Evolutionary conservation across 2,113 vertebrate species (phyloP).

Genomic region (Paradoxurus hermaphroditus): DNA sequence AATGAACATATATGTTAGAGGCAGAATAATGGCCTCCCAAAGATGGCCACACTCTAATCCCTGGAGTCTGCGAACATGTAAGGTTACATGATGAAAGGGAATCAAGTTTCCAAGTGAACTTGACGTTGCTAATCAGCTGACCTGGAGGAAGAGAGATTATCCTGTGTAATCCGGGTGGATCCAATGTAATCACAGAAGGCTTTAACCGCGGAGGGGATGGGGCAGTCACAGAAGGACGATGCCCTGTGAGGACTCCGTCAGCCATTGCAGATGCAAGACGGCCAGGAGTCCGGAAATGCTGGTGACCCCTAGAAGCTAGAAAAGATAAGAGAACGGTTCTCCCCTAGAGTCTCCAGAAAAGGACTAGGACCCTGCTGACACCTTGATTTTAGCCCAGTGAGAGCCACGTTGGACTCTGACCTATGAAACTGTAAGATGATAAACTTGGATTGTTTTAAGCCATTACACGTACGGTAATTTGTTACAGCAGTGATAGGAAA

Average conservation of each 20-base stretch:
- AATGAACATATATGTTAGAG: neutral
- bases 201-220: neutral
- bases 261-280: neutral
- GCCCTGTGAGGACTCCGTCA: neutral
- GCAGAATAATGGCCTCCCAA: neutral
- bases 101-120: neutral
- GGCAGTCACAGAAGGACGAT: neutral
- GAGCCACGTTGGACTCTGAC: neutral
- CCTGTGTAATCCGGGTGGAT: neutral
- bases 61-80: neutral
- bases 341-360: neutral
- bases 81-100: neutral
- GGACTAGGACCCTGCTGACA: neutral
- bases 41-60: neutral
- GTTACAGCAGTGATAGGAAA: neutral
- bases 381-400: neutral
- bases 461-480: neutral
- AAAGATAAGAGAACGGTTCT: neutral
- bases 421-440: neutral
- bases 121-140: neutral
- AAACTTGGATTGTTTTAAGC: neutral
- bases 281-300: neutral
- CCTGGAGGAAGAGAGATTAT: neutral
- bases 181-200: neutral
- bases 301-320: neutral